These are phyloP conservation scores for Pseudomyrmex dendroicus DNA, from an alignment of 1,140 invertebrate genomes.

Conservation along the genomic window DNA sequence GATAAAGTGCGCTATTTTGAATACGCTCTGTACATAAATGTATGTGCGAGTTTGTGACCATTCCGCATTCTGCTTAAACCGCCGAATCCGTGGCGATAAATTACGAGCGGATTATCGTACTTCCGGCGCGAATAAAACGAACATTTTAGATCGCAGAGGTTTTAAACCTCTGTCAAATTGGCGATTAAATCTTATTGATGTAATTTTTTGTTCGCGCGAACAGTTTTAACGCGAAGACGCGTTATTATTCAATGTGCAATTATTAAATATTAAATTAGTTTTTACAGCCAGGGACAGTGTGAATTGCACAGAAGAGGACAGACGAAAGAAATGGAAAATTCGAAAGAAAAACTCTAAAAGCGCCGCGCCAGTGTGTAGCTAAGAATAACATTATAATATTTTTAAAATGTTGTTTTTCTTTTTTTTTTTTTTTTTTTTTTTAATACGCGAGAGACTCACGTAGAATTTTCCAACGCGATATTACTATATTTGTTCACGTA, in stretches of 20 bases:
- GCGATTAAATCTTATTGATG: slow-evolving; percentile 31
- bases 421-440: no score
- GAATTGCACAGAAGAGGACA: no score
- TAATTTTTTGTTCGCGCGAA: slow-evolving; percentile 2
- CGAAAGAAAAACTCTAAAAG: background rate
- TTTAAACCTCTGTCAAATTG: slow-evolving; percentile 21
- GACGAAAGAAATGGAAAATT: background rate
- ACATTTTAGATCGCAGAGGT: slow-evolving; percentile 24
- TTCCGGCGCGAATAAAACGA: slow-evolving; percentile 24
- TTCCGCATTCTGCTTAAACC: slow-evolving; percentile 27
- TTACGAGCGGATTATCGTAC: slow-evolving; percentile 40
- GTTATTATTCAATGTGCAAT: background rate
- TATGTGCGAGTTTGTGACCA: slow-evolving; percentile 3
- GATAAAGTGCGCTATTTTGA: background rate
- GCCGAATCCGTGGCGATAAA: slow-evolving; percentile 25
- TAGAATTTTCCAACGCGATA: slow-evolving; percentile 42
- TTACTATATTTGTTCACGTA: slow-evolving; percentile 53
- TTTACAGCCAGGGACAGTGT: no score
- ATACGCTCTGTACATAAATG: background rate
- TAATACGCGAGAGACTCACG: slow-evolving; percentile 7
- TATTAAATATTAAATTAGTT: background rate
- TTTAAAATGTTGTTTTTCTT: background rate
- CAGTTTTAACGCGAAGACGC: background rate
- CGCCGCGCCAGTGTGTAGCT: background rate
- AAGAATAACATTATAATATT: background rate